A percentile compares a stretch with the other conserved stretches of the same genome.
phyloP scores from a whole-genome alignment of 2,113 vertebrate genomes.

The Myocastor coypus region DNA sequence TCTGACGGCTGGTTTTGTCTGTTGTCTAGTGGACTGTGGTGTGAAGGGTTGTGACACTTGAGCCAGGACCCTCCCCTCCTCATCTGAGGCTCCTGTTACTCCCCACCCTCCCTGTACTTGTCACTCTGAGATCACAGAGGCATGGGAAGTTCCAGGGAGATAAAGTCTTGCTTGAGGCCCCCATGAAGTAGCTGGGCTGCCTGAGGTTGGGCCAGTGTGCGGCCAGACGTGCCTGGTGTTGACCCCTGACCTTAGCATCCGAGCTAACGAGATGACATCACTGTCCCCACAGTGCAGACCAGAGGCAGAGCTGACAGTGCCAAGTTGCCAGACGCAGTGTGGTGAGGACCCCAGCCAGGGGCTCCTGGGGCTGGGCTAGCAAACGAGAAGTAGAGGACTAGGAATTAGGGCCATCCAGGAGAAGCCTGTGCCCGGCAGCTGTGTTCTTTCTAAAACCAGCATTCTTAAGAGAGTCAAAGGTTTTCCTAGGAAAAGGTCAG shows the following conservation, averaged over 20 bases:
- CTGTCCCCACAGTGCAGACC: background rate
- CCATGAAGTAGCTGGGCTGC: background rate
- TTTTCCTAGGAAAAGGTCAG: background rate
- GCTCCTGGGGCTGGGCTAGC: background rate
- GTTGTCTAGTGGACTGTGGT: background rate
- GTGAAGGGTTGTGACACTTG: background rate
- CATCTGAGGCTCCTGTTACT: background rate
- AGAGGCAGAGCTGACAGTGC: background rate
- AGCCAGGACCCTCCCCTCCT: background rate
- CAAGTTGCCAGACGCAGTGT: background rate
- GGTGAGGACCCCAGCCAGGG: background rate
- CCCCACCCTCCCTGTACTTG: accelerated
- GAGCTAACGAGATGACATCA: background rate
- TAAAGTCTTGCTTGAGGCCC: background rate
- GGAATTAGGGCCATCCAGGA: background rate
- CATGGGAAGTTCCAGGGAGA: background rate
- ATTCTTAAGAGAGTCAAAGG: background rate
- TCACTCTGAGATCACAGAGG: background rate
- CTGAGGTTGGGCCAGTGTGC: background rate
- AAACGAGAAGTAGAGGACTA: too few species aligned
- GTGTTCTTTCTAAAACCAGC: background rate
- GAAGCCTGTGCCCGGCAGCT: accelerated
- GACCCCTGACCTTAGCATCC: background rate
- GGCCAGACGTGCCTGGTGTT: background rate
- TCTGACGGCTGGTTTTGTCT: background rate